Percentiles rank a stretch among this genome's conserved stretches.
phyloP scores from a whole-genome alignment of 2,797 vertebrate genomes.

The Percopsis omiscomaycus region DNA sequence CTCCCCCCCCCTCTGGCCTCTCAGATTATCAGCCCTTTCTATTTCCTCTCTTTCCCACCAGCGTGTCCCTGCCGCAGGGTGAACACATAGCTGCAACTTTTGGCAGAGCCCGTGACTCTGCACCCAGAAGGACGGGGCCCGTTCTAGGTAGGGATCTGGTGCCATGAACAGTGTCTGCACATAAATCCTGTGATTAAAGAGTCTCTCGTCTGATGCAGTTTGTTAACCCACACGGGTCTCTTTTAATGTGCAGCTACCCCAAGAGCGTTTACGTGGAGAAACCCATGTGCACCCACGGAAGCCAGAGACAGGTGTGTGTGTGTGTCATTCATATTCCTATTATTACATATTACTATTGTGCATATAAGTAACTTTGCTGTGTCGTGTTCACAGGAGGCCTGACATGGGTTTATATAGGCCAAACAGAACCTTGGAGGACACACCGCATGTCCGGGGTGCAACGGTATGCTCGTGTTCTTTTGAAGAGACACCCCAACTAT shows the following conservation, averaged over 20 bases:
- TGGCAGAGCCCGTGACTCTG: slow-evolving; percentile 59
- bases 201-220: no score
- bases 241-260: slow-evolving; percentile 59
- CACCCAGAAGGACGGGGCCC: slow-evolving; percentile 53
- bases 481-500: neutral
- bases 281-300: slow-evolving; percentile 49
- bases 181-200: no score
- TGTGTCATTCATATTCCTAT: neutral
- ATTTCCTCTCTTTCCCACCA: slow-evolving; percentile 34
- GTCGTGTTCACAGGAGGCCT: slow-evolving; percentile 41
- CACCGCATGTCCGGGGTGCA: slow-evolving; percentile 40
- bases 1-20: neutral
- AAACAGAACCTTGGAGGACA: slow-evolving; percentile 52
- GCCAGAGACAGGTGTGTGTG: slow-evolving; percentile 65
- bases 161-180: neutral
- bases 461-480: slow-evolving; percentile 54
- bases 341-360: no score
- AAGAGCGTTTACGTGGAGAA: slow-evolving; percentile 69
- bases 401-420: slow-evolving; percentile 50
- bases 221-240: no score
- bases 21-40: neutral
- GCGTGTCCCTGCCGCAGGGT: slow-evolving; percentile 52
- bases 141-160: slow-evolving; percentile 43
- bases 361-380: neutral
- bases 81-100: slow-evolving; percentile 54